A percentile compares a stretch with the other conserved stretches of the same genome.
These are phyloP conservation scores for Pipistrellus nathusii DNA, from an alignment of 2,797 vertebrate species.

Conservation along the genomic window DNA sequence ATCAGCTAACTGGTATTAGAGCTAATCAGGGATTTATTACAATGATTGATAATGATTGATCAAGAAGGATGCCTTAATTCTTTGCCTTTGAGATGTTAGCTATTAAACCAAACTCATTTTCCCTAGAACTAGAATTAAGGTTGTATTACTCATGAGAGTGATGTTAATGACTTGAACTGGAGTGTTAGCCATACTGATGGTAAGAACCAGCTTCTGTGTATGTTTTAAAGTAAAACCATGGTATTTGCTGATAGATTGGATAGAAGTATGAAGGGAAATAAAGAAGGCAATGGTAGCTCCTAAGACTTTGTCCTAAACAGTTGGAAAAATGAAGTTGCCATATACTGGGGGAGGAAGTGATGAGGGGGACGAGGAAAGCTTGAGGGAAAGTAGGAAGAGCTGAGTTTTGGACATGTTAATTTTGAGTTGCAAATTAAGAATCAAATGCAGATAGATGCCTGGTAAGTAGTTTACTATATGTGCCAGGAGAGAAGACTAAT, in stretches of 20 bases:
- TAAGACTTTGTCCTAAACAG: background rate
- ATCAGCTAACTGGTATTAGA: background rate
- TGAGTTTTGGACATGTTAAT: background rate
- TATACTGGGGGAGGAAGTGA: background rate
- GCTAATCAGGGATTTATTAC: constrained; percentile 13
- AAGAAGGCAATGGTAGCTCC: background rate
- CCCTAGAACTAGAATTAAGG: background rate
- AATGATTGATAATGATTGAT: background rate
- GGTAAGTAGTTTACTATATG: background rate
- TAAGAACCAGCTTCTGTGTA: background rate
- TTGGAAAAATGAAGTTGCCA: background rate
- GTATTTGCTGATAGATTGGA: background rate
- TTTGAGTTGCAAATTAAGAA: background rate
- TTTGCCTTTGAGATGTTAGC: constrained; percentile 35
- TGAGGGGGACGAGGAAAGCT: background rate
- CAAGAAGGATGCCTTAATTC: constrained; percentile 15
- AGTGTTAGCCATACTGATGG: background rate
- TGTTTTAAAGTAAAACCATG: background rate
- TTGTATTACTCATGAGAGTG: background rate
- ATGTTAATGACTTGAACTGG: background rate
- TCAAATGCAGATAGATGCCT: background rate
- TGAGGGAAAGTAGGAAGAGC: background rate
- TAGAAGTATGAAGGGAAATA: background rate
- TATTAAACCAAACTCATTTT: constrained; percentile 20
- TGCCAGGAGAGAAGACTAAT: background rate